Percentiles rank a stretch among this genome's conserved stretches.
phyloP scores from a whole-genome alignment of 2,888 invertebrate species.

The Bellardia bayeri region DNA sequence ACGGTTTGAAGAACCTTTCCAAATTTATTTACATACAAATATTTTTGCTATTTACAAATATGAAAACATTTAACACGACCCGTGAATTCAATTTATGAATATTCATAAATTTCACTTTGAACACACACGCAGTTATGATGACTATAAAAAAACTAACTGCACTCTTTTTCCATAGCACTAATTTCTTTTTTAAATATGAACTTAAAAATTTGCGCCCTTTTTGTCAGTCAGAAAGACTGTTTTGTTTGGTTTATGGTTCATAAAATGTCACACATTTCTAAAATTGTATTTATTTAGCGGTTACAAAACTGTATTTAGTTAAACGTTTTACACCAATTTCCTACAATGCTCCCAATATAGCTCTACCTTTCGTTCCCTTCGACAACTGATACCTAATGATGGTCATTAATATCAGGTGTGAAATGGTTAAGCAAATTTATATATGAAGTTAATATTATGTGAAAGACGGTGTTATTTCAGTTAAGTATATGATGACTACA shows the following conservation, averaged over 20 bases:
- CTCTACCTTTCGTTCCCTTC: background rate
- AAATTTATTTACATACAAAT: background rate
- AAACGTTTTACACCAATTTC: constrained; percentile 49
- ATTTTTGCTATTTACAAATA: constrained; percentile 23
- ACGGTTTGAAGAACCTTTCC: background rate
- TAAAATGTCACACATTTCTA: constrained; percentile 58
- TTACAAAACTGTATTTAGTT: constrained; percentile 48
- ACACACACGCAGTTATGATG: background rate
- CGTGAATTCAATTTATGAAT: constrained; percentile 24
- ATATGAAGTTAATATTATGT: constrained; percentile 2
- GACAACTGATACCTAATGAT: background rate
- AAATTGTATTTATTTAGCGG: constrained; percentile 59
- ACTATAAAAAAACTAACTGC: background rate
- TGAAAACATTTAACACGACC: background rate
- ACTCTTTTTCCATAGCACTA: constrained; percentile 11
- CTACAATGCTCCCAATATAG: background rate
- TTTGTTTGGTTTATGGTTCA: constrained; percentile 40
- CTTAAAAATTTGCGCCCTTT: constrained; percentile 37
- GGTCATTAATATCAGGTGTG: constrained; percentile 44
- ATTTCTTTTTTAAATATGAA: constrained; percentile 37
- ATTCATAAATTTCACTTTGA: constrained; percentile 33
- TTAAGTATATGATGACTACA: background rate
- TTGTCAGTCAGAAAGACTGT: background rate
- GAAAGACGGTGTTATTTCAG: constrained; percentile 13
- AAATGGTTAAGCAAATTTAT: constrained; percentile 40